Base-by-base conservation (phyloP, 2,888 invertebrate genomes). In the Dolomedes plantarius region DNA sequence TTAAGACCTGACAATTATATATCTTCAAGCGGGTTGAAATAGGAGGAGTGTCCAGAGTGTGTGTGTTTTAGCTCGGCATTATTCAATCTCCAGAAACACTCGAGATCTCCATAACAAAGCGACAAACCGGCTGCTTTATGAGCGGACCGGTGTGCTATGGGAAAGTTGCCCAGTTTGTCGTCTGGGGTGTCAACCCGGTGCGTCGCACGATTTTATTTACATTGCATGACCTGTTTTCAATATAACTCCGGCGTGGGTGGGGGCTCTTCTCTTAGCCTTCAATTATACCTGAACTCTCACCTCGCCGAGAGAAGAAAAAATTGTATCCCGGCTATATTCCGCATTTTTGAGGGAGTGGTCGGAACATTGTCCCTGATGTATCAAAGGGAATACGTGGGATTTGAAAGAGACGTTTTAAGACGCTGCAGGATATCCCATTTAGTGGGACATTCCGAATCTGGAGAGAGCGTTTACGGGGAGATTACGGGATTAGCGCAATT, bases 141-240 rank as follows among this genome's bases (percentile, higher is more conserved):
- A 9, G 16, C 9, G 62, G 74, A 74, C 68, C 68, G 67, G 74
- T 65, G 83, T 85, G 72, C 73, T 85, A 85, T 85, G 83, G 83
- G 77, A 85, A 85, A 85, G 32, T 78, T 72, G 73, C 73, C 72
- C n/a, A 65, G 36, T 62, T 68, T 76, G 64, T 72, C 75, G 71
- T 65, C 71, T 65, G 77, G 83, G 83, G 83, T 85, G 83, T 85
- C 83, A 85, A 77, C 83, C 77, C 73, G 31, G 50, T 67, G 19
- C 83, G 83, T 85, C 83, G 83, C 77, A 85, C 83, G 77, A 73
- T 73, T 50, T 77, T 85, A 78, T 85, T 85, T 85, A 73, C 83
- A 77, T 77, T 29, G 41, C 77, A 50, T 85, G 83, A 85, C 83
- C 77, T 36, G 76, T 76, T 75, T 82, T 76, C 36, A 46, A 13